A percentile compares a stretch with the other conserved stretches of the same genome.
Conservation (phyloP, 2,888 invertebrate species). For the Drosophila neotestacea region DNA sequence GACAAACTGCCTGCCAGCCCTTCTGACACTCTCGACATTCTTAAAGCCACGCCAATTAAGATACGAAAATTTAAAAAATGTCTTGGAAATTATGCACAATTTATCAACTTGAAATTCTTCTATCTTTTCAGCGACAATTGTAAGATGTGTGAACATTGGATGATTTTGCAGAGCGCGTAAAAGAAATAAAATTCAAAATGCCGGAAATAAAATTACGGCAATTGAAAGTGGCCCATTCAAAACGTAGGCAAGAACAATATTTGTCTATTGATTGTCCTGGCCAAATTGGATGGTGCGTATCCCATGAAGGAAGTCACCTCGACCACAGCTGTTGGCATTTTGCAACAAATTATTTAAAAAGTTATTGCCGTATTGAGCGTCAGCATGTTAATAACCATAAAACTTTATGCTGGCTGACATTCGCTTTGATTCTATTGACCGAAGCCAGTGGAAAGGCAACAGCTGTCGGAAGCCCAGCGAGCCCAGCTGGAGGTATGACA, state of each 20-base stretch:
- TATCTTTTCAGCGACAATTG: conserved; percentile 46
- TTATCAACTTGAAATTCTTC: conserved; percentile 9
- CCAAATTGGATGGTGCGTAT: conserved; percentile 11
- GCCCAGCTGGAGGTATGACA: conserved; percentile 41
- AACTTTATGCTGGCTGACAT: conserved; percentile 83
- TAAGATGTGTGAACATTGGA: conserved; percentile 39
- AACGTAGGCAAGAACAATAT: conserved; percentile 29
- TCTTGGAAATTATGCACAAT: conserved; percentile 46
- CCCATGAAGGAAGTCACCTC: conserved; percentile 21
- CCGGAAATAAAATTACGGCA: conserved; percentile 71
- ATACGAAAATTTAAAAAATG: conserved; percentile 52
- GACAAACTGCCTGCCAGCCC: conserved; percentile 13
- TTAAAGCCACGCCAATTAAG: conserved; percentile 71
- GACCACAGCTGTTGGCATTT: conserved; percentile 64
- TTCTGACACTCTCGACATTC: conserved; percentile 34
- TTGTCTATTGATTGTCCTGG: conserved; percentile 48
- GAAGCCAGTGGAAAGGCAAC: conserved; percentile 35
- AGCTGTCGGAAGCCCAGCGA: conserved; percentile 31
- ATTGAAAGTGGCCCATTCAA: conserved; percentile 67
- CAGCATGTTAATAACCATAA: conserved; percentile 81
- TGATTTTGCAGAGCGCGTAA: conserved; percentile 38
- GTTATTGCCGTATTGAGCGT: conserved; percentile 78
- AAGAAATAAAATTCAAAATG: conserved; percentile 64
- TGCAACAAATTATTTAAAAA: conserved; percentile 82
- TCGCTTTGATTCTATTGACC: conserved; percentile 82